Percentiles rank a stretch among this genome's conserved stretches.
These are phyloP conservation scores for Sebastes goodei DNA, from an alignment of 2,797 vertebrate species.

Conservation along the genomic window DNA sequence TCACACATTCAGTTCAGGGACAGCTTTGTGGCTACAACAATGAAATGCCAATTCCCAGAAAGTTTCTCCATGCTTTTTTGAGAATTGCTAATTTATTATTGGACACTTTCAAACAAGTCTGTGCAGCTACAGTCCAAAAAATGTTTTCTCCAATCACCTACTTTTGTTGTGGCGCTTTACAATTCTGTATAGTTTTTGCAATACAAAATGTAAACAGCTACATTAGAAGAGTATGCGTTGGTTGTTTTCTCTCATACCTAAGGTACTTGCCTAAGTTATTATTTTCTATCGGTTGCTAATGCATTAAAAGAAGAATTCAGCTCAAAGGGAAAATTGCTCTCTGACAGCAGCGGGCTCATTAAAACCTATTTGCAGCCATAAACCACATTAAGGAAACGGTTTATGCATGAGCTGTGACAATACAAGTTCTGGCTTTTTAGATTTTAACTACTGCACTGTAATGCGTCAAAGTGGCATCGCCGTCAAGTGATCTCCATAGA, in stretches of 20 bases:
- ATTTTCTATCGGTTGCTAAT: constrained; percentile 37
- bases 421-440: constrained; percentile 5
- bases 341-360: constrained; percentile 45
- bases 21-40: constrained; percentile 75
- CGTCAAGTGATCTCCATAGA: constrained; percentile 19
- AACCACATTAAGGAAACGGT: constrained; percentile 32
- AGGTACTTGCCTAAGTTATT: constrained; percentile 11
- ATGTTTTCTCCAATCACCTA: constrained; percentile 57
- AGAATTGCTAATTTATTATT: constrained; percentile 70
- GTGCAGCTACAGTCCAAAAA: constrained; percentile 48
- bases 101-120: constrained; percentile 63
- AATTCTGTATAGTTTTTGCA: constrained; percentile 18
- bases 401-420: constrained; percentile 38
- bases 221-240: background rate
- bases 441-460: constrained; percentile 10
- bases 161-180: constrained; percentile 26
- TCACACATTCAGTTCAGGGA: constrained; percentile 71
- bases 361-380: constrained; percentile 31
- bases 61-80: constrained; percentile 65
- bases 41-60: constrained; percentile 72
- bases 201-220: constrained; percentile 14
- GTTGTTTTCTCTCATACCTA: constrained; percentile 16
- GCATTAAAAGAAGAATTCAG: constrained; percentile 22
- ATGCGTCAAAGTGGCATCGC: background rate
- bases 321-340: constrained; percentile 31